Evolutionary conservation across 1,140 invertebrate genomes (phyloP), one percentile per base, ranked within the genome.

Genomic region (Drosophila nikananu): DNA sequence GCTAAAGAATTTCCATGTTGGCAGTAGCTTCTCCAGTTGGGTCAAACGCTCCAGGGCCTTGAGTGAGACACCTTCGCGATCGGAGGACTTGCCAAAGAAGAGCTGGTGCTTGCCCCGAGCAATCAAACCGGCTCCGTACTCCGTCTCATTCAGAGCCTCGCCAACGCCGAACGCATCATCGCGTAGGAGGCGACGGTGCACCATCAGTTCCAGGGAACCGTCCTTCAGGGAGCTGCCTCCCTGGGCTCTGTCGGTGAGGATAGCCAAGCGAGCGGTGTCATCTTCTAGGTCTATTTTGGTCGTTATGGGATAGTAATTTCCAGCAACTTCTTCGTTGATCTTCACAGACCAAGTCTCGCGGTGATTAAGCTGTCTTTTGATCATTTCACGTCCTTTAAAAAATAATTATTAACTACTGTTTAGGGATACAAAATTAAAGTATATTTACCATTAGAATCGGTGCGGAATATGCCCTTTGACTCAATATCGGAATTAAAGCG

Each of bases 131-230:
- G 94, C 86, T 0, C 95, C 95, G 66, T 94, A 95, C 0, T 95
- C 97, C 3, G 95, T 95, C 94, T 99, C 99, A 91, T 99, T 98
- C 1, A 99, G 93, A 0, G 98, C 95, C 94, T 99, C 98, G 0
- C 95, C 97, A 0, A 99, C 98, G n/a, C 98, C 99, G 81, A 98
- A 98, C 6, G 96, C 96, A 93, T 99, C 99, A 90, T 99, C 98
- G 64, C 95, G 94, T 3, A 99, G 81, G 27, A 98, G 93, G 54
- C 98, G 94, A 67, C 98, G 95, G 91, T 99, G 98, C 23, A 97
- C 95, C 97, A 98, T 97, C 0, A 97, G 78, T 93, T 97, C 97
- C 8, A 97, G 83, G 83, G 96, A 94, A 2, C 97, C 97, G 84
- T 96, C 96, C 6, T 94, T 82, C 21, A 98, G 93, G 80, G 97